Conservation (phyloP, 2,113 vertebrate species). For the Mesoclemmys tuberculata region DNA sequence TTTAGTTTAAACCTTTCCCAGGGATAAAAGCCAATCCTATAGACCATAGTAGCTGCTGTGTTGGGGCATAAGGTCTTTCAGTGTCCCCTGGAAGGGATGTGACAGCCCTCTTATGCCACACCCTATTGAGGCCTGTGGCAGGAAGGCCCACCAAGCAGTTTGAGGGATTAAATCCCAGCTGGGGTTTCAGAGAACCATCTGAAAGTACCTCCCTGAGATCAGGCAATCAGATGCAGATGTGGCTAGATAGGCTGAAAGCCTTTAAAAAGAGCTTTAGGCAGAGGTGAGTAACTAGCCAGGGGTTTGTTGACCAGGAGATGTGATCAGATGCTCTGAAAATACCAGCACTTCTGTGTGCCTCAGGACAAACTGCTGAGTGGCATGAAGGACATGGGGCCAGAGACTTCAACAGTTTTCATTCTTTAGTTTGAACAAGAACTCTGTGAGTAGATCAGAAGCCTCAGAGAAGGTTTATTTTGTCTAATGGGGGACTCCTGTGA, state of each 20-base stretch:
- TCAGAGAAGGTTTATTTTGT: not conserved
- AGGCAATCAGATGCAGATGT: not conserved
- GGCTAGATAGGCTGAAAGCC: not conserved
- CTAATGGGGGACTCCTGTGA: not conserved
- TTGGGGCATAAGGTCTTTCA: not conserved
- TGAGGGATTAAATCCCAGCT: not conserved
- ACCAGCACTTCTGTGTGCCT: not conserved
- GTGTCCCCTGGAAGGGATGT: not conserved
- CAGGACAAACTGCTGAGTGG: not conserved
- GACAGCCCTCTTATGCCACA: not conserved
- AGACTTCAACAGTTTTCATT: not conserved
- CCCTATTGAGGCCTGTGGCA: not conserved
- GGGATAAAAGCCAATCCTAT: not conserved
- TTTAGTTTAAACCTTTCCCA: not conserved
- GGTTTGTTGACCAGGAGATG: too few relatives aligned
- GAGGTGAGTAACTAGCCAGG: too few relatives aligned
- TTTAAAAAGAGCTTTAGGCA: not conserved
- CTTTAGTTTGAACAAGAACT: not conserved
- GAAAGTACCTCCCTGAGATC: not conserved
- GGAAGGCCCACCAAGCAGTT: not conserved
- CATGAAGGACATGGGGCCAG: not conserved
- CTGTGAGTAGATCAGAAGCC: not conserved
- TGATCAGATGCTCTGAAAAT: too few relatives aligned
- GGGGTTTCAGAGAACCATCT: not conserved
- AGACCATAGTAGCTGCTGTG: not conserved